Base-by-base conservation (phyloP, 1,140 invertebrate genomes). In the Drosophila parvula region DNA sequence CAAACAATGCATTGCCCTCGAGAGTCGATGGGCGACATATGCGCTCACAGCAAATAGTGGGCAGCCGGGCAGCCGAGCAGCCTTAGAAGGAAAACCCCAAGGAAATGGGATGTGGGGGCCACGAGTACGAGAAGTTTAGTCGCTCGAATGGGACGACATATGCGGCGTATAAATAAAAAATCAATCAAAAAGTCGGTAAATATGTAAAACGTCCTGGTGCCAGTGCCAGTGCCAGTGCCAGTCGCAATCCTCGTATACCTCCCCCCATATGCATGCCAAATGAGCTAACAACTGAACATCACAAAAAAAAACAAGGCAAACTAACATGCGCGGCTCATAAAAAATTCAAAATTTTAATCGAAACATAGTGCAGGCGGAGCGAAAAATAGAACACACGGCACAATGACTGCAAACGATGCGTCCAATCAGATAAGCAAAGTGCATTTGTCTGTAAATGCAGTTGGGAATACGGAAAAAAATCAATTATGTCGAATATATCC, bases 311-410 rank as follows among this genome's bases (percentile, higher is more conserved):
- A 65, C 44, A 68, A 67, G 40, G 47, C 48, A 74, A 53, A 65
- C 71, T 41, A 30, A 74, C 76, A 69, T 78, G 59, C 55, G 69
- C 40, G 67, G 38, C 50, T 88, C 82, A 88, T 88, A 84, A 89
- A 89, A 90, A 90, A 89, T 89, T 50, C 74, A 89, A 78, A 79
- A 78, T 84, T 88, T 84, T 84, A 89, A 90, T 89, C 84, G 84
- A 85, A 90, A 81, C 77, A 90, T 84, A 89, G 84, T 84, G 85
- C 75, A 80, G 63, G 71, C 36, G 50, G 34, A 44, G 62, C 73
- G 50, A 68, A 82, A 85, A 85, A 85, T 85, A 88, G 82, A 86
- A 71, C 77, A 71, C 80, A 56, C 58, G 70, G 62, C 58, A 59
- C 73, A 36, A 40, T 74, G 47, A 55, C 40, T 59, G 44, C 68